Conservation (phyloP, 2,797 vertebrate species). For the Gadopsis marmoratus region DNA sequence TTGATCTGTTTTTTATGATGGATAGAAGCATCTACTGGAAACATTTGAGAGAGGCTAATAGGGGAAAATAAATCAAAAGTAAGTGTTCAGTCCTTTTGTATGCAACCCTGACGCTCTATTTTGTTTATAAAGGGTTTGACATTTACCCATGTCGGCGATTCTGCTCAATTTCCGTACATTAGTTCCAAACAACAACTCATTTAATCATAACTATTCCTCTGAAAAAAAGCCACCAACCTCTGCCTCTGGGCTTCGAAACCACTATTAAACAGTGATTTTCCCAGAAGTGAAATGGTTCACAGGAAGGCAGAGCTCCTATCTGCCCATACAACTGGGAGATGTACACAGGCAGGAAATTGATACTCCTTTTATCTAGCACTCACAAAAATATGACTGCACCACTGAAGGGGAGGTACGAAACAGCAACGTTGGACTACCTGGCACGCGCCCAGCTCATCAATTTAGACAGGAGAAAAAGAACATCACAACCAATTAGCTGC, state of each 20-base stretch:
- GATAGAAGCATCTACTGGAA: constrained; percentile 14
- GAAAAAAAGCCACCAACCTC: constrained; percentile 15
- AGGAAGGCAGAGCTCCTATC: constrained; percentile 19
- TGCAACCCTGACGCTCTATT: not conserved
- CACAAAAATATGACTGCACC: constrained; percentile 31
- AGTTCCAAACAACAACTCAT: constrained; percentile 15
- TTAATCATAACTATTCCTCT: constrained; percentile 34
- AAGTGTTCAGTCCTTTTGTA: not conserved
- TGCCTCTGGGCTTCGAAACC: constrained; percentile 9
- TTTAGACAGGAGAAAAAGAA: constrained; percentile 66
- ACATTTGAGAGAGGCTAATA: constrained; percentile 9
- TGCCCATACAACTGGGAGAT: constrained; percentile 12
- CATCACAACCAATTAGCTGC: constrained; percentile 79
- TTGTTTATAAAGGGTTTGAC: constrained; percentile 5
- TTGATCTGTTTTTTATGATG: constrained; percentile 22
- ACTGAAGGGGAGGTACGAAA: constrained; percentile 15
- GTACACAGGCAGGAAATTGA: constrained; percentile 25
- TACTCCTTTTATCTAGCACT: constrained; percentile 42
- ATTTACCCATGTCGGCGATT: not conserved
- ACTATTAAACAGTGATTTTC: constrained; percentile 30
- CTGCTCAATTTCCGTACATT: constrained; percentile 17
- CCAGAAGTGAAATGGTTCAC: constrained; percentile 31
- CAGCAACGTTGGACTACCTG: constrained; percentile 37
- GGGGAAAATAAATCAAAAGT: constrained; percentile 19
- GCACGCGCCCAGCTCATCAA: constrained; percentile 70